These are phyloP conservation scores for Schrankia costaestrigalis DNA, from an alignment of 2,888 invertebrate genomes.

Conservation along the genomic window DNA sequence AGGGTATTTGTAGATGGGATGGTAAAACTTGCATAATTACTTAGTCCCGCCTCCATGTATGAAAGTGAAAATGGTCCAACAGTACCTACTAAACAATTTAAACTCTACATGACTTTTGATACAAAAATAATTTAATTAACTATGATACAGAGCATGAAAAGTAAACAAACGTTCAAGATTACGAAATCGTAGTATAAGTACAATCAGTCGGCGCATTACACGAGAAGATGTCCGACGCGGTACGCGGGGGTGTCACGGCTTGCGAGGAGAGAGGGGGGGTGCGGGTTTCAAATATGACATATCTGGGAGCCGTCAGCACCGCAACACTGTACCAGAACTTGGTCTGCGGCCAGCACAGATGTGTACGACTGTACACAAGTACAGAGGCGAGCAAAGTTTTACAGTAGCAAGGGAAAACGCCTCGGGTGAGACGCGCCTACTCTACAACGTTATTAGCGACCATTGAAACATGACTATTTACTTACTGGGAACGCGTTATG, in stretches of 20 bases:
- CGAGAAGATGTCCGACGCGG: slow-evolving; percentile 60
- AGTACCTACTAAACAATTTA: too few relatives aligned
- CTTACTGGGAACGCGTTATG: slow-evolving; percentile 53
- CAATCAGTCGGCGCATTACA: slow-evolving; percentile 62
- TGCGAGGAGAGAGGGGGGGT: slow-evolving; percentile 23
- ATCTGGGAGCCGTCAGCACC: slow-evolving; percentile 73
- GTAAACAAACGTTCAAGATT: slow-evolving; percentile 36
- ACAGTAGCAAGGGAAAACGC: slow-evolving; percentile 55
- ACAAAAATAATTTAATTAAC: background rate
- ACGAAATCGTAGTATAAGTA: slow-evolving; percentile 31
- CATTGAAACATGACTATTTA: slow-evolving; percentile 75
- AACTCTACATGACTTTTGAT: background rate
- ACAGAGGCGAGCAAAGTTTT: slow-evolving; percentile 56
- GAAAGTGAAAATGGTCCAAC: too few relatives aligned
- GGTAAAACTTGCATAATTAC: too few relatives aligned
- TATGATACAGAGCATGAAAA: background rate
- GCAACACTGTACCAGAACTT: slow-evolving; percentile 71
- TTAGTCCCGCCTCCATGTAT: too few relatives aligned
- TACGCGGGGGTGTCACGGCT: slow-evolving; percentile 32
- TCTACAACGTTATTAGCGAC: slow-evolving; percentile 64
- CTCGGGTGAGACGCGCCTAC: slow-evolving; percentile 61
- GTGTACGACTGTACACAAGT: slow-evolving; percentile 43
- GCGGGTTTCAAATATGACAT: slow-evolving; percentile 70
- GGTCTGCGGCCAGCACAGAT: slow-evolving; percentile 73
- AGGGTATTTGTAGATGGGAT: too few relatives aligned